phyloP scores from a whole-genome alignment of 2,888 invertebrate species.

The Calliphora vomitoria region DNA sequence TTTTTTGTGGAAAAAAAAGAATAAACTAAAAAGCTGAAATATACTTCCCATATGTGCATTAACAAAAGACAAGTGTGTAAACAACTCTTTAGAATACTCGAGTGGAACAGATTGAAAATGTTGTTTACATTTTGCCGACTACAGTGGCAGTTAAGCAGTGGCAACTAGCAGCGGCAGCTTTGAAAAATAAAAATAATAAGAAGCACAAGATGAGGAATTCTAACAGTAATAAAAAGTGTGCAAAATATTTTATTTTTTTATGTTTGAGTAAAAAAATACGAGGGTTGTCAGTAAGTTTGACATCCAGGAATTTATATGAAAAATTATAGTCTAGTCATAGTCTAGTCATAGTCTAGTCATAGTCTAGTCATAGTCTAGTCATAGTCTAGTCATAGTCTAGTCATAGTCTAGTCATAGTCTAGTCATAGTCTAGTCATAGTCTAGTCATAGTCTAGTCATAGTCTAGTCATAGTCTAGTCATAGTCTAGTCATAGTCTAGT shows the following conservation, averaged over 20 bases:
- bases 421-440: too few relatives aligned
- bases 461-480: too few relatives aligned
- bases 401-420: too few relatives aligned
- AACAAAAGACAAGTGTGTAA: conserved; percentile 36
- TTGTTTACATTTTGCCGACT: conserved; percentile 39
- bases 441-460: too few relatives aligned
- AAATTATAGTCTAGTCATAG: too few relatives aligned
- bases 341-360: too few relatives aligned
- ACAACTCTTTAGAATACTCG: conserved; percentile 42
- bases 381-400: too few relatives aligned
- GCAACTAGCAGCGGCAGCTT: neutral
- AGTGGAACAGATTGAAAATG: conserved; percentile 30
- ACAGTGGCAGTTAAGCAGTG: too few relatives aligned
- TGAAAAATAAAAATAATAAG: too few relatives aligned
- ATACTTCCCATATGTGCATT: conserved; percentile 26
- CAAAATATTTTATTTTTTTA: neutral
- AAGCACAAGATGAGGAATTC: neutral
- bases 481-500: too few relatives aligned
- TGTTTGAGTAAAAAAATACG: neutral
- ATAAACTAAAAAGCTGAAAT: neutral
- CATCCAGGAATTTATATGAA: neutral
- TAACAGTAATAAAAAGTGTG: neutral
- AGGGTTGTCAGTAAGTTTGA: neutral
- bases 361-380: too few relatives aligned
- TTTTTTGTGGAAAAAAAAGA: neutral